A percentile compares a stretch with the other conserved stretches of the same genome.
These are phyloP conservation scores for human DNA, from an alignment of 2,113 vertebrate species.

Conservation along the genomic window DNA sequence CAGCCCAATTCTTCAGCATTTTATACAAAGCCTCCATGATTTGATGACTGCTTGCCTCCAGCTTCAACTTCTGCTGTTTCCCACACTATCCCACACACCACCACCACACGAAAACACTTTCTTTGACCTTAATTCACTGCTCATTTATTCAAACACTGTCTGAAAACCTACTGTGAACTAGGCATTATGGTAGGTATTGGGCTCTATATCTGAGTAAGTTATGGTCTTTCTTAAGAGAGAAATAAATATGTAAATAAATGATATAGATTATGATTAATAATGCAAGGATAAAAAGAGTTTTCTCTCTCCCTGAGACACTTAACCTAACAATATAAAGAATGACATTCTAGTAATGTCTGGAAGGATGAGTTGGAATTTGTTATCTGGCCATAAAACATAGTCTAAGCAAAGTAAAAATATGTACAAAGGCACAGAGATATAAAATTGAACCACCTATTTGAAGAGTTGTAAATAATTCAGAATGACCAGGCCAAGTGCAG, in stretches of 20 bases:
- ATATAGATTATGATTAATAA: background rate
- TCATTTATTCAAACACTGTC: background rate
- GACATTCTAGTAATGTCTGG: background rate
- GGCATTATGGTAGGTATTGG: background rate
- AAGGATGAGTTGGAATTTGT: slow-evolving; percentile 31
- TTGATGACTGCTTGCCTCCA: background rate
- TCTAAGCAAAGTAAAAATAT: slow-evolving; percentile 18
- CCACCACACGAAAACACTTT: background rate
- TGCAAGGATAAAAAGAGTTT: background rate
- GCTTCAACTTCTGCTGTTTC: background rate
- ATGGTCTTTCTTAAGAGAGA: background rate
- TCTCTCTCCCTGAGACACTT: slow-evolving; percentile 19
- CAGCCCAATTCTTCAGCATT: background rate
- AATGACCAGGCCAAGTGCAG: background rate
- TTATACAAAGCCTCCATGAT: background rate
- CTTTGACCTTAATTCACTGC: background rate
- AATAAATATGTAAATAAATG: slow-evolving; percentile 32
- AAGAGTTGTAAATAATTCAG: slow-evolving; percentile 47
- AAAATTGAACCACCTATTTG: background rate
- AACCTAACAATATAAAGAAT: background rate
- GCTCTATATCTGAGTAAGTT: slow-evolving; percentile 17
- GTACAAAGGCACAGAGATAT: background rate
- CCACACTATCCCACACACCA: background rate
- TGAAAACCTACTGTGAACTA: slow-evolving; percentile 15
- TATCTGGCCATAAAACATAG: background rate